These are phyloP conservation scores for Heliothis peltigera DNA, from an alignment of 2,888 invertebrate species.

Conservation along the genomic window DNA sequence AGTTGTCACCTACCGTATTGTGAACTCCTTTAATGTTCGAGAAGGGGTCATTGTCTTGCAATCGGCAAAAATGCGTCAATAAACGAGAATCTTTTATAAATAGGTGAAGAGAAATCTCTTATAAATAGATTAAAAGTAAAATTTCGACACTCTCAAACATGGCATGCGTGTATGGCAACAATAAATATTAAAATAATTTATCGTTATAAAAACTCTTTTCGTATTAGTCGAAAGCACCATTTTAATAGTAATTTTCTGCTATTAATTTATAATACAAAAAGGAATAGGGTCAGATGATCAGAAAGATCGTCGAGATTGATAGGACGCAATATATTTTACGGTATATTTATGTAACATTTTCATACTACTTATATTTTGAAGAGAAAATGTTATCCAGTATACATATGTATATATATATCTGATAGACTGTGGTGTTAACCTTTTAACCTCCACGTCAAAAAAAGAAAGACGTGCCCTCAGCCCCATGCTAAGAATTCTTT, in stretches of 20 bases:
- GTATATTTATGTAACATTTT: background rate
- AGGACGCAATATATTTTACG: slow-evolving; percentile 16
- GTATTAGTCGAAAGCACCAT: slow-evolving; percentile 38
- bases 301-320: slow-evolving; percentile 32
- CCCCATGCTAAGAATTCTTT: too few relatives aligned
- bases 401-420: background rate
- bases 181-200: slow-evolving; percentile 47
- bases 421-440: too few relatives aligned
- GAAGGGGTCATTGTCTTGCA: too few relatives aligned
- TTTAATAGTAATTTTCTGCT: slow-evolving; percentile 48
- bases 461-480: too few relatives aligned
- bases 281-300: too few relatives aligned
- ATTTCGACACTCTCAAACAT: slow-evolving; percentile 27
- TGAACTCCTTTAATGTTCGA: too few relatives aligned
- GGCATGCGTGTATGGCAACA: slow-evolving; percentile 48
- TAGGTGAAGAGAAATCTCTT: background rate
- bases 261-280: slow-evolving; percentile 44
- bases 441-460: too few relatives aligned
- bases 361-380: background rate
- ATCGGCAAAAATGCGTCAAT: too few relatives aligned
- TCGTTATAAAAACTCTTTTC: slow-evolving; percentile 45
- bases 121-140: background rate
- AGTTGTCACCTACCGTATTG: too few relatives aligned
- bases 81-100: too few relatives aligned
- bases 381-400: background rate